Conservation (phyloP, 2,113 vertebrate genomes). For the Paracanthobrama guichenoti region DNA sequence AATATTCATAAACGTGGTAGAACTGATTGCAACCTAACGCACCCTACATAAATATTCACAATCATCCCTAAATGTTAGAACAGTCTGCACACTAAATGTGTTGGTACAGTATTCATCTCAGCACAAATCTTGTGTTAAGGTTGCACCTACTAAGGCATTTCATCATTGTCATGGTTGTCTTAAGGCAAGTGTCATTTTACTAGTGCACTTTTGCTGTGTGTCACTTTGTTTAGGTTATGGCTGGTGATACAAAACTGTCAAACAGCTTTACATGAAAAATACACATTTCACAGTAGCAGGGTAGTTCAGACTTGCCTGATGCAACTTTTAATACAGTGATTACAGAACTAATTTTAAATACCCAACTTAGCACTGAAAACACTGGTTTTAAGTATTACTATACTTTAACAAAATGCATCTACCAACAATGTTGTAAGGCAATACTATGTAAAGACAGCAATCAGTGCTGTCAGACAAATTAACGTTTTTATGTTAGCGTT, state of each 20-base stretch:
- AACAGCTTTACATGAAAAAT: background rate
- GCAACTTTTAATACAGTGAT: background rate
- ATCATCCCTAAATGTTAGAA: background rate
- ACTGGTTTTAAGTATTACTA: too few relatives aligned
- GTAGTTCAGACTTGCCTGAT: background rate
- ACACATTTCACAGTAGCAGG: background rate
- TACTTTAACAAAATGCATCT: too few relatives aligned
- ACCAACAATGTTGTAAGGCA: too few relatives aligned
- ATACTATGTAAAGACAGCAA: background rate
- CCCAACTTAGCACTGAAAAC: too few relatives aligned
- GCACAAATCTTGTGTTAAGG: too few relatives aligned
- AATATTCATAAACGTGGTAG: background rate
- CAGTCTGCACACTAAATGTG: too few relatives aligned
- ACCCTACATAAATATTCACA: too few relatives aligned
- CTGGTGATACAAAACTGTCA: background rate
- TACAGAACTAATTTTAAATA: background rate
- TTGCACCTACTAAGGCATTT: too few relatives aligned
- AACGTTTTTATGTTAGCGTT: too few relatives aligned
- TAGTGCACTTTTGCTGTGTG: background rate
- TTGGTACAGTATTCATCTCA: too few relatives aligned
- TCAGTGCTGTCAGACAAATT: background rate
- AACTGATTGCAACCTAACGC: background rate
- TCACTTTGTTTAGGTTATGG: background rate
- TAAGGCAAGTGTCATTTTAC: background rate
- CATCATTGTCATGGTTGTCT: too few relatives aligned